Evolutionary conservation across 1,140 invertebrate genomes (phyloP), one percentile per base, ranked within the genome.

Genomic region (Heliconius nattereri): DNA sequence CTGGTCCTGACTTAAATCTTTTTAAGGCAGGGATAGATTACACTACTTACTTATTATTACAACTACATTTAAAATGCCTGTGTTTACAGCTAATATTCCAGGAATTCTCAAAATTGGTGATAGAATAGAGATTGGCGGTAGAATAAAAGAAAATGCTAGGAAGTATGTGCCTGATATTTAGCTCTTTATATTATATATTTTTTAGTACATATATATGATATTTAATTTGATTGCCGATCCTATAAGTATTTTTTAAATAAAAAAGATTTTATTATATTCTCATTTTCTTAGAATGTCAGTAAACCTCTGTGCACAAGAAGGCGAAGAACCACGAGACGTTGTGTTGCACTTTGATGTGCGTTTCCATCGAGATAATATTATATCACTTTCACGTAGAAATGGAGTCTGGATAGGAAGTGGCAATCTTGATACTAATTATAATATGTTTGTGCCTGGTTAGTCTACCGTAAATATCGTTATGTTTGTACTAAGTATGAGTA

Each of bases 331-430:
- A 1, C 84, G 88, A 3, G 91, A 94, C 76, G 91, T 94, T 29
- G 92, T 94, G 0, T 90, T 94, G 1, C 92, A 94, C 73, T 94
- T 94, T 72, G 92, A 94, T 76, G 92, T 94, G 23, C 82, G 92
- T 1, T 94, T 94, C 81, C 91, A 93, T 49, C 84, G 91, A 0
- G 92, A 94, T 82, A 94, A 94, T 78, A 94, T 94, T 71, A 94
- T 94, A 37, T 93, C 91, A 0, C 81, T 94, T 1, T 93, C 91
- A 2, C 78, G 92, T 13, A 91, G 91, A 79, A 94, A 93, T 77
- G 92, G 92, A 45, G 87, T 92, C 3, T 94, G 92, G 92, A 93
- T 94, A 40, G 91, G 92, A 23, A 94, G 92, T 77, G 92, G 92
- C 2, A 93, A 93, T 78, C 86, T 93, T 26, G 92, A 94, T 37